phyloP scores from a whole-genome alignment of 2,888 invertebrate genomes.

The Drosophila greeni region DNA sequence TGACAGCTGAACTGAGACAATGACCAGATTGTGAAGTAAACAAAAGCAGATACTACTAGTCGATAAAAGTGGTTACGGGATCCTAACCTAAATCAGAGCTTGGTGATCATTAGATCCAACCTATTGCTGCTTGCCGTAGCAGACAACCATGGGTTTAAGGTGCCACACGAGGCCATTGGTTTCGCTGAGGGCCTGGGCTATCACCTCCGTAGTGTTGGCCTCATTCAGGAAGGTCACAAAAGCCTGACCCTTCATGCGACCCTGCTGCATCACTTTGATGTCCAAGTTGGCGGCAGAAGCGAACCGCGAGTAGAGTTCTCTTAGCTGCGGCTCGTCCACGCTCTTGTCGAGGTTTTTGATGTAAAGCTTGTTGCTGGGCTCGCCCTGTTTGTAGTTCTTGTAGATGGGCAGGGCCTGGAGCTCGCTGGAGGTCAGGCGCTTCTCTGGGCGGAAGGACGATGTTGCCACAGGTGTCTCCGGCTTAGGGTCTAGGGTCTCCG shows the following conservation, averaged over 20 bases:
- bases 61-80: neutral
- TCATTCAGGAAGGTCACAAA: conserved; percentile 84
- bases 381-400: conserved; percentile 91
- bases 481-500: conserved; percentile 7
- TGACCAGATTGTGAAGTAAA: neutral
- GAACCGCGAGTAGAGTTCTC: conserved; percentile 87
- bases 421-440: conserved; percentile 85
- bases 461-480: neutral
- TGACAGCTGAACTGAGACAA: conserved; percentile 2
- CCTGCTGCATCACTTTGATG: conserved; percentile 93
- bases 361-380: conserved; percentile 90
- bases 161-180: conserved; percentile 93
- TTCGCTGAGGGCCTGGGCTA: conserved; percentile 87
- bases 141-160: conserved; percentile 94
- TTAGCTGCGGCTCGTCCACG: conserved; percentile 86
- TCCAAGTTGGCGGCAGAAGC: conserved; percentile 80
- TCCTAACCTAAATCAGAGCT: conserved; percentile 21
- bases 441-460: conserved; percentile 63
- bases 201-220: conserved; percentile 78
- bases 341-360: conserved; percentile 93
- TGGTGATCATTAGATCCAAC: neutral
- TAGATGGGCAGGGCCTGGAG: conserved; percentile 88
- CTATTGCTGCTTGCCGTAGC: conserved; percentile 83
- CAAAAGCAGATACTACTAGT: conserved; percentile 15
- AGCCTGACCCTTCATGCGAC: conserved; percentile 97